A percentile compares a stretch with the other conserved stretches of the same genome.
Conservation (phyloP, 1,140 invertebrate genomes). For the Drosophila eugracilis region DNA sequence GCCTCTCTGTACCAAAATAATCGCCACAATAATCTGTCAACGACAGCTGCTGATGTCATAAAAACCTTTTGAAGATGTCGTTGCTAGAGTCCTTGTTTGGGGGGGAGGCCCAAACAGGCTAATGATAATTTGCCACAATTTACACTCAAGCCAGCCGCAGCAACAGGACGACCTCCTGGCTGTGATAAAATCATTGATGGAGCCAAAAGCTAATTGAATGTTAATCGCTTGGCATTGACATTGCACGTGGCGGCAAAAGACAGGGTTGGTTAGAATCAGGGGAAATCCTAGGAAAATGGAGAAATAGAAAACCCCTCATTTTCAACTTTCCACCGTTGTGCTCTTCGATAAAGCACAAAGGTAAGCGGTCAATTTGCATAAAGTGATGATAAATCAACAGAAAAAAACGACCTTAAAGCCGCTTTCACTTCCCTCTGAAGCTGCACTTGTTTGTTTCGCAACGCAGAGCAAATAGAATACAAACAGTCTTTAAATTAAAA, state of each 20-base stretch:
- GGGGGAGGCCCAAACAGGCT: conserved; percentile 48
- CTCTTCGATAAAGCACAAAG: conserved; percentile 49
- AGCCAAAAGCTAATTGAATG: conserved; percentile 83
- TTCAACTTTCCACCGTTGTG: conserved; percentile 19
- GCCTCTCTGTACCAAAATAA: conserved; percentile 74
- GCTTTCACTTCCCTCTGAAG: conserved; percentile 9
- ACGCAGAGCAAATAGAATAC: conserved; percentile 66
- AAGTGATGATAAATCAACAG: conserved; percentile 79
- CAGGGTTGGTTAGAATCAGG: neutral
- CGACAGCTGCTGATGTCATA: conserved; percentile 85
- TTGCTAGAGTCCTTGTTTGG: conserved; percentile 40
- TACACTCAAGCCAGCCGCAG: conserved; percentile 69
- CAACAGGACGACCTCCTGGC: conserved; percentile 53
- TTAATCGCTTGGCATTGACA: conserved; percentile 83
- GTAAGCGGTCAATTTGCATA: conserved; percentile 71
- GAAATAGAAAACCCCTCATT: conserved; percentile 10
- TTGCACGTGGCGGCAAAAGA: conserved; percentile 65
- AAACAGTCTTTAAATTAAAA: conserved; percentile 83
- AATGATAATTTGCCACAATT: conserved; percentile 84
- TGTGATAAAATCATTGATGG: conserved; percentile 84
- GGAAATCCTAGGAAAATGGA: conserved; percentile 5
- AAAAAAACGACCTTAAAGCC: conserved; percentile 38
- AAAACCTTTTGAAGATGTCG: conserved; percentile 84
- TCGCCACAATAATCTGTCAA: conserved; percentile 85
- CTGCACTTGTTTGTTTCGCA: conserved; percentile 42